Evolutionary conservation across 1,140 invertebrate species (phyloP), one percentile per base, ranked within the genome.

Genomic region (Pinna nobilis): DNA sequence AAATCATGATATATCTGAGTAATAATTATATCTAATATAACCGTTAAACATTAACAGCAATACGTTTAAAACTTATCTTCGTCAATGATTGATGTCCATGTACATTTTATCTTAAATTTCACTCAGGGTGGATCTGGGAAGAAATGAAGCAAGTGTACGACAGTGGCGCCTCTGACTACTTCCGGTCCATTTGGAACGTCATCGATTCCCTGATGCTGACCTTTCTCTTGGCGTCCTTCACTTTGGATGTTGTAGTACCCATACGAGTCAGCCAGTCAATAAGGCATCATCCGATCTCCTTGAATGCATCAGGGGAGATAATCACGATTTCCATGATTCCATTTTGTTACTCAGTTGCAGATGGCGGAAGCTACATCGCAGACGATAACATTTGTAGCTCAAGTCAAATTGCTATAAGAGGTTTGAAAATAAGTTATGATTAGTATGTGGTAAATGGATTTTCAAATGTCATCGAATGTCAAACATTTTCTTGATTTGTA

Each of bases 201-300:
- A 70, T 84, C 3, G 83, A 84, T 65, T 79, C 75, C n/a, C 28
- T 77, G 1, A 84, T 84, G 83, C 61, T 84, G 25, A 79, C 74
- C 20, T 76, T 84, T n/a, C 70, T 82, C 1, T 50, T 83, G n/a
- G 73, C 78, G 0, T 80, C 81, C 13, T 83, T 82, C 35, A 73
- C 79, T 0, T 57, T 84, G 47, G 79, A 82, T 41, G 33, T 83
- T 3, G 76, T 83, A 11, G 67, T 75, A 2, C 79, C 81, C 1
- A 51, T 84, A 9, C 57, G 76, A 18, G 35, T 84, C 3, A 35
- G 67, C 9, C 32, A 75, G 47, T 57, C 77, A 7, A 32, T 74
- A 9, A 37, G 20, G 20, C 9, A 55, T 15, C 37, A 64, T 18
- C 71, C 55, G 23, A 33, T 67, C 11, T 30, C 55, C n/a, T 47